Evolutionary conservation across 2,113 vertebrate species (phyloP), one percentile per base, ranked within the genome.

Genomic region (Brachypodius melanocephalos): DNA sequence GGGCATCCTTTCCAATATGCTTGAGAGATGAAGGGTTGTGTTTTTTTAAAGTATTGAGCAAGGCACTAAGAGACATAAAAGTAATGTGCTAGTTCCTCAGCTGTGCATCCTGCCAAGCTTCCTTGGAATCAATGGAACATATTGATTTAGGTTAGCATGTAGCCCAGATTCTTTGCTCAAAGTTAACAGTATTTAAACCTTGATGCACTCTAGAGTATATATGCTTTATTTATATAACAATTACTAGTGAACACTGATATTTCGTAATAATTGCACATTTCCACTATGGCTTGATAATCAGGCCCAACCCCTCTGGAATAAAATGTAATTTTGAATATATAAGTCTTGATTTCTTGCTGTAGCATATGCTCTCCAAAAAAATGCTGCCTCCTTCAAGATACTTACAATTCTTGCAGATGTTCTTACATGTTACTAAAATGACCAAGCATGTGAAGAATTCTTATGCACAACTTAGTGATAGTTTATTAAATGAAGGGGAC

Each of bases 51-150:
- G 40, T 87, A 69, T 31, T 94, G 73, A 92, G 75, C 54, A 93
- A 94, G 51, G 69, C 67, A 87, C 74, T 95, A 71, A 89, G 59
- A 94, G 76, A 81, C 80, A 85, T 76, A 90, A 90, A 92, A 96
- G 93, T 87, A 96, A 94, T 89, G 32, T 90, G 80, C 57, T 95
- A 77, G 86, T 45, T 96, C 73, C 72, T 92, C 63, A 86, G 88
- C 63, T 84, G 28, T 90, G 40, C 58, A 91, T 85, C 62, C 75
- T 92, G 89, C 76, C 90, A 85, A 90, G 84, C 57, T 96, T 86
- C 89, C 88, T 80, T 86, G 71, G 69, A 95, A 84, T 96, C 87
- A 93, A 66, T 88, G 66, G 80, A 88, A 45, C 55, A 72, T 82
- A 94, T 76, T 88, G 85, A 91, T 93, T 95, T 88, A 79, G 32